These are phyloP conservation scores for Zaprionus kolodkinae DNA, from an alignment of 1,140 invertebrate species.

Conservation along the genomic window DNA sequence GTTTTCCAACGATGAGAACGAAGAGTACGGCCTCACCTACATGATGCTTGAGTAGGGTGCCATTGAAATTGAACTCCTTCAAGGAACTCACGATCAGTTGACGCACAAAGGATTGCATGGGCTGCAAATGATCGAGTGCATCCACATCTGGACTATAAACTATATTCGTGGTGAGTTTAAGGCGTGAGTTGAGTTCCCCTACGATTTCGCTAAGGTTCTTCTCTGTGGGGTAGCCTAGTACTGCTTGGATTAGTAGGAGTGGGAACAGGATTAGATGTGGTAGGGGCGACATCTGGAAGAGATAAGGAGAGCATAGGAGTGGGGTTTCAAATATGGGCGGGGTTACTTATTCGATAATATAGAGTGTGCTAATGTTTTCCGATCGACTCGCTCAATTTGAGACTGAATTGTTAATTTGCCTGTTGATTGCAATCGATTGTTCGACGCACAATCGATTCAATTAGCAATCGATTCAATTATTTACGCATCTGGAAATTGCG, in stretches of 20 bases:
- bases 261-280: slow-evolving; percentile 6
- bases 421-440: slow-evolving; percentile 12
- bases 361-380: background rate
- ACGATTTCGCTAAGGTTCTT: slow-evolving; percentile 23
- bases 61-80: slow-evolving; percentile 18
- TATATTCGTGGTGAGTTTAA: slow-evolving; percentile 43
- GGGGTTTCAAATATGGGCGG: background rate
- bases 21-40: slow-evolving; percentile 35
- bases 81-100: slow-evolving; percentile 33
- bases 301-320: background rate
- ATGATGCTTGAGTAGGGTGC: slow-evolving; percentile 12
- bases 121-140: slow-evolving; percentile 6
- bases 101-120: background rate
- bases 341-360: background rate
- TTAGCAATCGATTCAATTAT: slow-evolving; percentile 16
- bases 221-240: background rate
- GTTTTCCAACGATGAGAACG: slow-evolving; percentile 34
- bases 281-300: slow-evolving; percentile 57
- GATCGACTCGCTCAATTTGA: slow-evolving; percentile 25
- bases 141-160: slow-evolving; percentile 28
- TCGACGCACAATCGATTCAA: background rate
- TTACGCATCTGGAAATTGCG: slow-evolving; percentile 14
- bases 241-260: background rate
- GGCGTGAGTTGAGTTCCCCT: slow-evolving; percentile 47
- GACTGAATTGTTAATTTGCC: slow-evolving; percentile 4